Base-by-base conservation (phyloP, 2,797 vertebrate species). In the Molossus alvarezi region DNA sequence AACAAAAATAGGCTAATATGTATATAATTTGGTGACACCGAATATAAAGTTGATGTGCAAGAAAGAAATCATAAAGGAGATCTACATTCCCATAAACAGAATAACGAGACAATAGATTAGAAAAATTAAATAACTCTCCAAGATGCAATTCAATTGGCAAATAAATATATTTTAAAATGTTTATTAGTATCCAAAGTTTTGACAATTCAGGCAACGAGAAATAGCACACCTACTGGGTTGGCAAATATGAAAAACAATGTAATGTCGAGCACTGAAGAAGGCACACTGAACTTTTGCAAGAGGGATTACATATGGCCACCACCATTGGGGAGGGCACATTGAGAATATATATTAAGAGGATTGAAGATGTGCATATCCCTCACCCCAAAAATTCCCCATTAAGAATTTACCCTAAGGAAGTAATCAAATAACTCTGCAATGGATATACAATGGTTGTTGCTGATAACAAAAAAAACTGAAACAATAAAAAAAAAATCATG, bases 331-430 rank as follows among this genome's bases (percentile, higher is more conserved):
- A 90, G 13, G 18, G 3, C 12, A 72, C 15, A 23, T 1, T 41
- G 7, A 9, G 10, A 92, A 67, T 76, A 69, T 2, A 20, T 2
- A n/a, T 17, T 57, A 20, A 89, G 87, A 92, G 20, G 18, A 88
- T 0, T 55, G 4, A 80, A 92, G 86, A 62, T 64, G 10, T 41
- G 5, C 11, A 87, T 51, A 51, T 23, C 8, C 17, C 15, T 90
- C 17, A 67, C 15, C 27, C 17, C n/a, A 23, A 29, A 85, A 64
- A 72, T 48, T 72, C 18, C 11, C 33, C 23, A 57, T 64, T 10
- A 76, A 88, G 27, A 90, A 84, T 15, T 90, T 77, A 72, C 37
- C 29, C 7, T 86, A 88, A 53, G 23, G 21, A 90, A 95, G 81
- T 90, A 75, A 82, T 53, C 53, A 84, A 80, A 80, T 9, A 91